phyloP scores from a whole-genome alignment of 2,797 vertebrate genomes.

The Meriones psammophilus region DNA sequence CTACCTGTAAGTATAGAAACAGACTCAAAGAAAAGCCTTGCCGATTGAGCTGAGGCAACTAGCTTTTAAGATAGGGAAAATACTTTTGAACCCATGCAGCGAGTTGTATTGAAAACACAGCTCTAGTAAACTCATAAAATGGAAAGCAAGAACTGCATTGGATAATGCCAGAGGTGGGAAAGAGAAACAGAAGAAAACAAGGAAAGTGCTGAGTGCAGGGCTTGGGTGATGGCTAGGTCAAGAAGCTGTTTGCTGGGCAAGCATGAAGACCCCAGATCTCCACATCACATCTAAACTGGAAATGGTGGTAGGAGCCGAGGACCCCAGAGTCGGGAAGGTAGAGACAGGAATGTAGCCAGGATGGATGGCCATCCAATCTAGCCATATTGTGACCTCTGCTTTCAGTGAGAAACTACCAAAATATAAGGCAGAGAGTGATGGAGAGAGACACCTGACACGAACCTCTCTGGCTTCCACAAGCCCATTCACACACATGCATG shows the following conservation, averaged over 20 bases:
- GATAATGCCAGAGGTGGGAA: neutral
- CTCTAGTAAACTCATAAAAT: neutral
- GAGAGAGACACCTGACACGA: neutral
- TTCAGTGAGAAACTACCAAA: neutral
- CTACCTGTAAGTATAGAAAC: neutral
- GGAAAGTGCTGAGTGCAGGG: too few relatives aligned
- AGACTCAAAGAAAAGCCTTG: neutral
- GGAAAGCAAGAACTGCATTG: neutral
- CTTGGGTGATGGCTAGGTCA: neutral
- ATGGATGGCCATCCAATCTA: neutral
- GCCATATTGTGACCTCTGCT: neutral
- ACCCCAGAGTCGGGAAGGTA: neutral
- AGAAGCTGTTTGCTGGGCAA: neutral
- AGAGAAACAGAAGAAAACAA: neutral
- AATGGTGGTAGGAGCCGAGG: neutral
- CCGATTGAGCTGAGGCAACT: neutral
- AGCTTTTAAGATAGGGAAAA: neutral
- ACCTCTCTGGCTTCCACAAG: too few relatives aligned
- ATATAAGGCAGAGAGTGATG: neutral
- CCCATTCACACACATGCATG: too few relatives aligned
- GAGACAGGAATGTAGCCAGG: neutral
- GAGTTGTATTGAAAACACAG: neutral
- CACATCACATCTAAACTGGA: neutral
- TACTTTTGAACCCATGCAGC: neutral
- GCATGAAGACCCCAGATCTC: neutral